These are phyloP conservation scores for Rhinella marina DNA, from an alignment of 2,797 vertebrate genomes.

Conservation along the genomic window DNA sequence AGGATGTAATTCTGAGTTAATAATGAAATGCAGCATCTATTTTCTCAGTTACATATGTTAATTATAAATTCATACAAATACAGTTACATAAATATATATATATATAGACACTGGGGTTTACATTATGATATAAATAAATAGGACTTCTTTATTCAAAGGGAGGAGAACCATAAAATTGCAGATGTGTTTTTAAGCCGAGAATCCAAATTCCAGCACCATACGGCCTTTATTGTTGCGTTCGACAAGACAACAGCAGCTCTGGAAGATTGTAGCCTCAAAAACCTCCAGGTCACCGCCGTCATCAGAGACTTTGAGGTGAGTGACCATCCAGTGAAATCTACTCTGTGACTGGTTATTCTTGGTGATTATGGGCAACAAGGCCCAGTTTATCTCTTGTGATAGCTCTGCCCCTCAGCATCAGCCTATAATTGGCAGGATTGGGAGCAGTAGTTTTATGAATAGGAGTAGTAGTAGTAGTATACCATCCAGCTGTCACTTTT, in stretches of 20 bases:
- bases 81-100: background rate
- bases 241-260: slow-evolving; percentile 87
- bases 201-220: slow-evolving; percentile 85
- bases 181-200: slow-evolving; percentile 86
- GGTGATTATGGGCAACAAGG: too few relatives aligned
- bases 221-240: slow-evolving; percentile 86
- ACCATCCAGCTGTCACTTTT: too few relatives aligned
- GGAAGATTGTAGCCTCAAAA: slow-evolving; percentile 81
- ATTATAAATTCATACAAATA: too few relatives aligned
- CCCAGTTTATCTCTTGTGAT: too few relatives aligned
- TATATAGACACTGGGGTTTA: background rate
- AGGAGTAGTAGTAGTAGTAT: background rate
- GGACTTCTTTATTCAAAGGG: slow-evolving; percentile 74
- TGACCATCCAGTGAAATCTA: background rate
- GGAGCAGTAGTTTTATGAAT: background rate
- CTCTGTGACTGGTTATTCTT: too few relatives aligned
- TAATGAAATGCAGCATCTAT: too few relatives aligned
- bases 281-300: slow-evolving; percentile 76
- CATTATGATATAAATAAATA: background rate
- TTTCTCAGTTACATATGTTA: too few relatives aligned
- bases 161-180: slow-evolving; percentile 87
- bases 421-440: too few relatives aligned
- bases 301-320: slow-evolving; percentile 88
- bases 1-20: too few relatives aligned
- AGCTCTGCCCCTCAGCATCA: too few relatives aligned